Evolutionary conservation across 2,888 invertebrate genomes (phyloP), one percentile per base, ranked within the genome.

Genomic region (Dicyrtomina minuta): DNA sequence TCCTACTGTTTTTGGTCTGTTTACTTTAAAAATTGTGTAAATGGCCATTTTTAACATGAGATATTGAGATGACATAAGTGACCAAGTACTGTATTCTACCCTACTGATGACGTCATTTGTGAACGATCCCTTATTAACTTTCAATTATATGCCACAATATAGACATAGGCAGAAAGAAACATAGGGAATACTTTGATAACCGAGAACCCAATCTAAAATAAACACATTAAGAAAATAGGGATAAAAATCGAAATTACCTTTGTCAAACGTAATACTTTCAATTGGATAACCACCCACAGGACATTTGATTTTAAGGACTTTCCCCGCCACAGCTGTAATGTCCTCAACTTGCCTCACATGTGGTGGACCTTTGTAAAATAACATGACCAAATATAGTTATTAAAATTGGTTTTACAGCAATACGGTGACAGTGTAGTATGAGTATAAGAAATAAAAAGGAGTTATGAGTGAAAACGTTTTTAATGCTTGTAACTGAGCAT

Each of bases 191-290:
- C n/a, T n/a, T n/a, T n/a, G n/a, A n/a, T n/a, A n/a, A n/a, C n/a
- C n/a, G 46, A 46, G 46, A 15, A 17, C 46, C 17, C 46, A 46
- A 46, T 46, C 46, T 46, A 15, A 4, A 8, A 46, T 17, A 13
- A 8, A 46, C 46, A 46, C 5, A 46, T 4, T 8, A 4, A 46
- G 22, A 53, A 20, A 53, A 4, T 53, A n/a, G 13, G 12, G 51
- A 53, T 17, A 13, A 41, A 12, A 46, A 20, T 46, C 22, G 5
- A 20, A 15, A n/a, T 8, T 78, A 84, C 84, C 83, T 82, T 81
- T 81, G 66, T 81, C 81, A 84, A 84, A 84, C 2, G 80, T 80
- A 68, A 81, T 79, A 53, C 72, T 73, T 15, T 79, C 80, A 20
- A 81, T 80, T n/a, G 81, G 80, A 67, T 79, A 80, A n/a, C 81